phyloP scores from a whole-genome alignment of 2,113 vertebrate genomes.

The Chlamydotis undulata region DNA sequence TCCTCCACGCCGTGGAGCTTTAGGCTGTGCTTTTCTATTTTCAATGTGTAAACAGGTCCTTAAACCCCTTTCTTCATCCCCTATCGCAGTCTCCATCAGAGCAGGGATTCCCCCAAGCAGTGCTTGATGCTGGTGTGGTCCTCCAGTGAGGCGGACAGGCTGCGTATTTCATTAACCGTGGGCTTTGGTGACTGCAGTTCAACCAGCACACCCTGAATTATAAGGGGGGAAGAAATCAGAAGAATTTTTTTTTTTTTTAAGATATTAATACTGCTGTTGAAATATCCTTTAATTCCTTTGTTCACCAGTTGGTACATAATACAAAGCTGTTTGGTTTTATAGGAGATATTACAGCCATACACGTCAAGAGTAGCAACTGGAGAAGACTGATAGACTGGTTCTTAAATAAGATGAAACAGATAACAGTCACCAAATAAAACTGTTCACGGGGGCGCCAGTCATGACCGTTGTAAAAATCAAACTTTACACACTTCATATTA shows the following conservation, averaged over 20 bases:
- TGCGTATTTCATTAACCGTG: neutral
- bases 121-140: rapidly evolving
- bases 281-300: neutral
- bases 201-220: neutral
- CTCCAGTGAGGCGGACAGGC: neutral
- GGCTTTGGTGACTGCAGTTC: neutral
- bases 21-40: neutral
- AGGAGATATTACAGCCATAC: neutral
- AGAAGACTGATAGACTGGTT: neutral
- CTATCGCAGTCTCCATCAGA: neutral
- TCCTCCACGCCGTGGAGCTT: neutral
- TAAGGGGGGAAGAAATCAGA: neutral
- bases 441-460: neutral
- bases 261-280: neutral
- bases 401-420: neutral
- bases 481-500: neutral
- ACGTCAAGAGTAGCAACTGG: neutral
- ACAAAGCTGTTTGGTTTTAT: neutral
- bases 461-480: neutral
- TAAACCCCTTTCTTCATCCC: neutral
- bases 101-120: neutral
- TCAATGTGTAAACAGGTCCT: neutral
- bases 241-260: neutral
- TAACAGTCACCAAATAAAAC: neutral
- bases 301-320: neutral